Evolutionary conservation across 2,797 vertebrate genomes (phyloP).

Genomic region (Gymnopithys bicolor): DNA sequence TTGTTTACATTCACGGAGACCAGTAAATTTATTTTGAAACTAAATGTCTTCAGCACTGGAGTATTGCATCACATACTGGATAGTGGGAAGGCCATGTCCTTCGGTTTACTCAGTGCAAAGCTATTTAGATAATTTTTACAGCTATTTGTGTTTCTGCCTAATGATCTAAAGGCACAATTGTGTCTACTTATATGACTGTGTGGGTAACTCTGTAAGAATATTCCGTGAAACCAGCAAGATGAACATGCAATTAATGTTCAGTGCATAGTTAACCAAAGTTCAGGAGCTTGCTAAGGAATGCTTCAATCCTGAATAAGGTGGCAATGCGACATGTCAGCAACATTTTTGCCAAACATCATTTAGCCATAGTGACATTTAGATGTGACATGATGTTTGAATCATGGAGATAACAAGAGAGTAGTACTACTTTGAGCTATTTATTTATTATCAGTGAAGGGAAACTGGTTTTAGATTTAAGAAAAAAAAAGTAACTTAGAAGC

Average conservation of each 20-base stretch:
- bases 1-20: background rate
- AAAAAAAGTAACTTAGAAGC: background rate
- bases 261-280: background rate
- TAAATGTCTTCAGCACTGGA: background rate
- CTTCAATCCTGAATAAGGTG: background rate
- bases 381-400: background rate
- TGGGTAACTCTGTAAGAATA: background rate
- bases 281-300: background rate
- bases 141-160: background rate
- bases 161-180: background rate
- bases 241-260: background rate
- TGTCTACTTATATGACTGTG: background rate
- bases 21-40: background rate
- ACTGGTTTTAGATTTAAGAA: background rate
- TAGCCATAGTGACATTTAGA: background rate
- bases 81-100: background rate
- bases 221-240: background rate
- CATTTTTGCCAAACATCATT: background rate
- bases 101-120: background rate
- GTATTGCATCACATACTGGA: background rate
- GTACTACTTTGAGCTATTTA: background rate
- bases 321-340: background rate
- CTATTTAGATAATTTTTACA: conserved; percentile 17
- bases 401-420: background rate
- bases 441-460: background rate